A percentile compares a stretch with the other conserved stretches of the same genome.
phyloP scores from a whole-genome alignment of 2,888 invertebrate genomes.

The Myopa tessellatipennis region DNA sequence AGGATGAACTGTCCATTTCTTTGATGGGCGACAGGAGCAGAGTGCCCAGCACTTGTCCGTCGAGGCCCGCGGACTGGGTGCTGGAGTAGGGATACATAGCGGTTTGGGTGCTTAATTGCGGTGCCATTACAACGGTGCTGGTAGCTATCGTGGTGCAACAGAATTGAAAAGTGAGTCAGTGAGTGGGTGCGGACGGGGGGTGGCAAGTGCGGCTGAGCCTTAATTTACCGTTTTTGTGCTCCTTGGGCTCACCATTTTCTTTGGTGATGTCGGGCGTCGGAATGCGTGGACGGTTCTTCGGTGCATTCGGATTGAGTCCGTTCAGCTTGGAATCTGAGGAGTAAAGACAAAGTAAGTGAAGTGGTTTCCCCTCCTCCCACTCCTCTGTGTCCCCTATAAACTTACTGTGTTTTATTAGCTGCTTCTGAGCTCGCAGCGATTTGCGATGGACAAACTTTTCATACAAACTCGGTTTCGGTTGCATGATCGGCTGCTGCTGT shows the following conservation, averaged over 20 bases:
- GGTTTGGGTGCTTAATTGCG: conserved; percentile 71
- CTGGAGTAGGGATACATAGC: conserved; percentile 67
- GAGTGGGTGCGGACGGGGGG: not conserved
- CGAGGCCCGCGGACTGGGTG: conserved; percentile 67
- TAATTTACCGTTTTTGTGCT: conserved; percentile 73
- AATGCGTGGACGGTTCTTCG: conserved; percentile 84
- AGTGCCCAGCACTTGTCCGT: conserved; percentile 80
- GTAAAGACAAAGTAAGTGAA: not conserved
- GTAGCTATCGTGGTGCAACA: conserved; percentile 67
- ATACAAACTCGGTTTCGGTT: conserved; percentile 81
- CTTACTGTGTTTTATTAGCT: conserved; percentile 77
- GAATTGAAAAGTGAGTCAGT: conserved; percentile 56
- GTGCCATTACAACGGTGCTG: conserved; percentile 75
- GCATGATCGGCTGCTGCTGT: conserved; percentile 53
- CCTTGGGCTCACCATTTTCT: conserved; percentile 74
- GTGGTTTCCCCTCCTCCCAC: not conserved
- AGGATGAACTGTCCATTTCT: conserved; percentile 82
- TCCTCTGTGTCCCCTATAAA: conserved; percentile 24
- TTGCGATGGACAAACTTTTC: conserved; percentile 85
- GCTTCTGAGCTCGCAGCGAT: conserved; percentile 70
- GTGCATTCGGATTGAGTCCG: conserved; percentile 71
- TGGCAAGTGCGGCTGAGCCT: conserved; percentile 48
- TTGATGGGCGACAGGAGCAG: conserved; percentile 85
- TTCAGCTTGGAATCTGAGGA: conserved; percentile 73
- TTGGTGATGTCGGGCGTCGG: conserved; percentile 90